These are phyloP conservation scores for Cynoglossus semilaevis DNA, from an alignment of 2,113 vertebrate genomes.

Conservation along the genomic window DNA sequence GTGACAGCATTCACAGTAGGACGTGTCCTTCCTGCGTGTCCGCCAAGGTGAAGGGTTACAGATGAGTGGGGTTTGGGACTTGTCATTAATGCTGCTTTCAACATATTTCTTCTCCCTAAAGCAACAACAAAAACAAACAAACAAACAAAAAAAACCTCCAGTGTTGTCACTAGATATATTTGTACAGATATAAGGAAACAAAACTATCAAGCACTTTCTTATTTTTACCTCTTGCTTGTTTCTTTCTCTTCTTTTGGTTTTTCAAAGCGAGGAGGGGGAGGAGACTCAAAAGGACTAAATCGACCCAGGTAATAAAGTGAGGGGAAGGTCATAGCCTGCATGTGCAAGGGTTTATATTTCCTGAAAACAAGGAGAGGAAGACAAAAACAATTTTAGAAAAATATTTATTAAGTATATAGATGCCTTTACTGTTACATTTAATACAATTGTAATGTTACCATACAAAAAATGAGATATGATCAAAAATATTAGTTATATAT, in stretches of 20 bases:
- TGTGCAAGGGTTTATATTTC: slow-evolving; percentile 81
- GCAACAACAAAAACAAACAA: too few relatives aligned
- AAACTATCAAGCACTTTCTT: not conserved
- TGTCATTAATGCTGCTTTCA: slow-evolving; percentile 19
- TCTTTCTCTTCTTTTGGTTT: slow-evolving; percentile 29
- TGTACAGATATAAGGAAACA: not conserved
- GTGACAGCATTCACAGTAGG: slow-evolving; percentile 86
- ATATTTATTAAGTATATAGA: too few relatives aligned
- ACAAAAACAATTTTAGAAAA: not conserved
- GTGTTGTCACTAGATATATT: not conserved
- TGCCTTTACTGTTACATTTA: too few relatives aligned
- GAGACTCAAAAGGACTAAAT: slow-evolving; percentile 82
- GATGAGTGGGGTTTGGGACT: slow-evolving; percentile 23
- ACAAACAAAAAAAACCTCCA: not conserved
- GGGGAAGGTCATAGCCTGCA: slow-evolving; percentile 82
- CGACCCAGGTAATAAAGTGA: slow-evolving; percentile 74
- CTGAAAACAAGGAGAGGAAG: slow-evolving; percentile 53
- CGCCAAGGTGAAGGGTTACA: slow-evolving; percentile 50
- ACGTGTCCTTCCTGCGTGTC: slow-evolving; percentile 68
- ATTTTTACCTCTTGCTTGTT: not conserved
- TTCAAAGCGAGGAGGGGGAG: slow-evolving; percentile 45
- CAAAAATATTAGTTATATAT: too few relatives aligned
- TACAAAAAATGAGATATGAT: too few relatives aligned
- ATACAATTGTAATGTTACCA: too few relatives aligned
- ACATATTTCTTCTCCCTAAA: slow-evolving; percentile 51